Base-by-base conservation (phyloP, 1,140 invertebrate species). In the Pachypsylla venusta region DNA sequence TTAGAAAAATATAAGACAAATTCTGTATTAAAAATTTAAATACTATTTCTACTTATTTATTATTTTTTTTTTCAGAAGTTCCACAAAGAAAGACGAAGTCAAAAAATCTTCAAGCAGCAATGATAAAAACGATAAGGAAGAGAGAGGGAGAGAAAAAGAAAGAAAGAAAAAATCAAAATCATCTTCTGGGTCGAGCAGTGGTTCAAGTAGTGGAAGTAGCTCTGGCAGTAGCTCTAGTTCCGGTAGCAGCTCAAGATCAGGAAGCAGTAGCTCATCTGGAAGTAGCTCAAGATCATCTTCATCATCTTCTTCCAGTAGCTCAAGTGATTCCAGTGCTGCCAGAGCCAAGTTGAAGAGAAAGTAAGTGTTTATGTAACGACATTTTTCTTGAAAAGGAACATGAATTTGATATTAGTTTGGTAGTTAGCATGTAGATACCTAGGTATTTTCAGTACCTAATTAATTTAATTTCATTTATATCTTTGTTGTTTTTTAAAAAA, bases 131-230 rank as follows among this genome's bases (percentile, higher is more conserved):
- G 42, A 48, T 3, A 48, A 48, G 16, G 22, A 48, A 48, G 42
- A 48, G 16, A n/a, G 42, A 5, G 42, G 42, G 22, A 48, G 42
- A 48, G 30, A 35, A 10, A 7, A n/a, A n/a, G n/a, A n/a, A 10
- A 63, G 62, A 62, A 64, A 69, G 63, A 48, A 69, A 71, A 10
- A 7, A 7, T 22, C 7, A 19, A n/a, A n/a, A 48, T 60, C 61
- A 25, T 62, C 61, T 39, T 56, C 54, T 63, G 58, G 2, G 25
- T 39, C 25, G 53, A 62, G 25, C 39, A 86, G 84, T 71, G 87
- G 85, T 16, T 87, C 85, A 14, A 87, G 83, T 66, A 87, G 81
- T 64, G 84, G 80, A 7, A 61, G 62, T 28, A 72, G 70, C 24
- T 78, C 77, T 2, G 79, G 77, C 28, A 75, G 73, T 54, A 79